Conservation (phyloP, 2,888 invertebrate species). For the Amphipoea lucens region DNA sequence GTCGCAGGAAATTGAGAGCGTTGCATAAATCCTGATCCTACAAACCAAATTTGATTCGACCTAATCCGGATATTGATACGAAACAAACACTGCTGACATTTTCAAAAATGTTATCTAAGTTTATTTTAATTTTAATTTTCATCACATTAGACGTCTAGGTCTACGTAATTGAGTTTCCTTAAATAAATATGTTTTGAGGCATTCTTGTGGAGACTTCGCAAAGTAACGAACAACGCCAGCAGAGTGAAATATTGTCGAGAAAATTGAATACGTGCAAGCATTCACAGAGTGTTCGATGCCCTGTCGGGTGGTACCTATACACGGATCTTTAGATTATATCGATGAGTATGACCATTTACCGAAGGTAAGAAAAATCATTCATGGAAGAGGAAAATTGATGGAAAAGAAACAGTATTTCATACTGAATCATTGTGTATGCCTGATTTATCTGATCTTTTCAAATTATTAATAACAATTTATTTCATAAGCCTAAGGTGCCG, state of each 20-base stretch:
- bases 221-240: slow-evolving; percentile 78
- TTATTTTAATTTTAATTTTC: slow-evolving; percentile 45
- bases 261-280: slow-evolving; percentile 88
- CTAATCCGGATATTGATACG: slow-evolving; percentile 90
- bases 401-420: slow-evolving; percentile 6
- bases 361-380: slow-evolving; percentile 8
- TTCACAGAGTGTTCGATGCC: slow-evolving; percentile 76
- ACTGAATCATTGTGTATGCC: background rate
- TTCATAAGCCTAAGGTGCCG: background rate
- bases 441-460: background rate
- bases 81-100: slow-evolving; percentile 83
- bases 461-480: background rate
- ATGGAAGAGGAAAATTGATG: background rate
- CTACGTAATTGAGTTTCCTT: slow-evolving; percentile 73
- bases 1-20: slow-evolving; percentile 90
- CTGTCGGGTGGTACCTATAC: slow-evolving; percentile 45
- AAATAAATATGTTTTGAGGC: slow-evolving; percentile 77
- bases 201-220: slow-evolving; percentile 74
- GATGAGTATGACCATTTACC: slow-evolving; percentile 42
- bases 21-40: slow-evolving; percentile 89
- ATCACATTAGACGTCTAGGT: slow-evolving; percentile 60
- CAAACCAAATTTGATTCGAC: slow-evolving; percentile 89
- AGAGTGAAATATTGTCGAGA: slow-evolving; percentile 85
- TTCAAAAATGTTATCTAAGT: slow-evolving; percentile 68
- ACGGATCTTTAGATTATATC: slow-evolving; percentile 52